Percentiles rank a stretch among this genome's conserved stretches.
Evolutionary conservation across 1,140 invertebrate species (phyloP).

Genomic region (Prorops nasuta): DNA sequence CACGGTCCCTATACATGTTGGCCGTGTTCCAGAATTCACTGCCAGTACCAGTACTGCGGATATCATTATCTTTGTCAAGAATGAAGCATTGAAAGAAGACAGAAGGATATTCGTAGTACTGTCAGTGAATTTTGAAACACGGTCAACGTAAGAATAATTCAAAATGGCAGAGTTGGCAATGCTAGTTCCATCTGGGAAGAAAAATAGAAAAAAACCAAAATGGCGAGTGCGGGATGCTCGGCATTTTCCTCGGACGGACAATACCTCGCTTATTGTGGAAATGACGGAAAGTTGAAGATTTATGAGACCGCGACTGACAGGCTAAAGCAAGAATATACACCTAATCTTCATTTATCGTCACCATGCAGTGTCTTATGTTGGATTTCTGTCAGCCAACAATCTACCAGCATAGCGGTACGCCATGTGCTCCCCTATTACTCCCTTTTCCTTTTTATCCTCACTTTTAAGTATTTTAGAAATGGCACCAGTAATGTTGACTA

Average conservation of each 20-base stretch:
- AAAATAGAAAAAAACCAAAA: slow-evolving; percentile 19
- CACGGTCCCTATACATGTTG: too few relatives aligned
- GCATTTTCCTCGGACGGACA: slow-evolving; percentile 70
- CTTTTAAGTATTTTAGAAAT: background rate
- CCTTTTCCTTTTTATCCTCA: background rate
- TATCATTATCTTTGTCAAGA: too few relatives aligned
- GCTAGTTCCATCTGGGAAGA: too few relatives aligned
- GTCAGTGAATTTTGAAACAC: too few relatives aligned
- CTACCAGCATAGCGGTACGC: slow-evolving; percentile 39
- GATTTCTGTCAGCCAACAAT: slow-evolving; percentile 54
- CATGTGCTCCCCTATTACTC: slow-evolving; percentile 32
- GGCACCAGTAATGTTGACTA: background rate
- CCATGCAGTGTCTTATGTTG: slow-evolving; percentile 78
- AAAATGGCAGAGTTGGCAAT: too few relatives aligned
- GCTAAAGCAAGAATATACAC: slow-evolving; percentile 79
- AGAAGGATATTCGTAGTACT: too few relatives aligned
- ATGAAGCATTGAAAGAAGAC: too few relatives aligned
- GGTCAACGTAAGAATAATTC: too few relatives aligned
- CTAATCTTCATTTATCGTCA: slow-evolving; percentile 74
- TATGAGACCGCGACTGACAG: slow-evolving; percentile 76
- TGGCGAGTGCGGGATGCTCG: slow-evolving; percentile 35
- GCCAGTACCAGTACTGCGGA: too few relatives aligned
- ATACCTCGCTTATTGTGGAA: slow-evolving; percentile 73
- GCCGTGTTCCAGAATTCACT: too few relatives aligned
- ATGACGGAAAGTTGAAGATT: slow-evolving; percentile 77